Conservation (phyloP, 2,113 vertebrate species). For the Pholis gunnellus region DNA sequence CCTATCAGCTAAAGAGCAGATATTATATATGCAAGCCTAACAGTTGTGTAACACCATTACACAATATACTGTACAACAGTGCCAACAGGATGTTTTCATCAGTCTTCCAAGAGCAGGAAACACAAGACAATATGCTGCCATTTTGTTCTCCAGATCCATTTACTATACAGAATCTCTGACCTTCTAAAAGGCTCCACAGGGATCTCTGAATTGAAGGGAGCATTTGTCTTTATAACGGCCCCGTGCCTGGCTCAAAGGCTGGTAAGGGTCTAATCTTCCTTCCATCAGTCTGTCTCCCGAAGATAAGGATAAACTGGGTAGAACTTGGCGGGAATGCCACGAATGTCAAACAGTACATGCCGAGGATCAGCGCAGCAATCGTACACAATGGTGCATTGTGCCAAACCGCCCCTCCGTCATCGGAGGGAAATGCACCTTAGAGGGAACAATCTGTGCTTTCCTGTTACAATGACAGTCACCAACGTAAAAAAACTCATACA, state of each 20-base stretch:
- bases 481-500: too few species aligned
- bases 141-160: constrained; percentile 53
- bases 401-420: constrained; percentile 27
- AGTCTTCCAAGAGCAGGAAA: constrained; percentile 39
- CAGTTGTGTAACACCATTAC: background rate
- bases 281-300: constrained; percentile 69
- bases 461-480: constrained; percentile 16
- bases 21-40: background rate
- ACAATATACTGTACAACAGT: constrained; percentile 11
- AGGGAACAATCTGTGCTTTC: constrained; percentile 27
- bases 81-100: constrained; percentile 54
- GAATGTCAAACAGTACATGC: constrained; percentile 63
- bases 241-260: constrained; percentile 49
- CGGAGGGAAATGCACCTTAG: constrained; percentile 44
- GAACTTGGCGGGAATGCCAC: constrained; percentile 61
- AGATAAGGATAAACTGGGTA: constrained; percentile 69
- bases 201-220: constrained; percentile 35
- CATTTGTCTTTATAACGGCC: constrained; percentile 46
- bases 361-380: constrained; percentile 34
- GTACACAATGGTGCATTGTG: constrained; percentile 69
- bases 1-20: background rate
- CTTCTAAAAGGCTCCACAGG: constrained; percentile 65
- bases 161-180: constrained; percentile 66
- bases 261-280: constrained; percentile 54
- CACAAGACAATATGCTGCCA: constrained; percentile 47